Conservation (phyloP, 2,113 vertebrate species). For the Tachuris rubrigastra region DNA sequence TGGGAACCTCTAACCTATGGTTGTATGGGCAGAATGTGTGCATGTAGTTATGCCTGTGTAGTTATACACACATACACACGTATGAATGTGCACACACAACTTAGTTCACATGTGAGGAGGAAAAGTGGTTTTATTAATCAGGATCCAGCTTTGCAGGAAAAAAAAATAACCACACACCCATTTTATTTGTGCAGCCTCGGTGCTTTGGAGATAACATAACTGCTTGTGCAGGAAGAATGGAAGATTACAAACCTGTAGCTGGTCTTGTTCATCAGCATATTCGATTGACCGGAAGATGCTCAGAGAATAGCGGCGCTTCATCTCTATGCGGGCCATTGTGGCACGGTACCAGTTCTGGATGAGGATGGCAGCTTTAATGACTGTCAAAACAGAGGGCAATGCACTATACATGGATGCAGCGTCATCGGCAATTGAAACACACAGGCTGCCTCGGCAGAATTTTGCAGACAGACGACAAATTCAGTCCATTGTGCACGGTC, state of each 20-base stretch:
- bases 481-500: background rate
- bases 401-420: background rate
- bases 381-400: constrained; percentile 67
- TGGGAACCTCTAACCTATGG: background rate
- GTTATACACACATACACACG: background rate
- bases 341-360: constrained; percentile 96
- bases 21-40: background rate
- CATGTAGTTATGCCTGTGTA: background rate
- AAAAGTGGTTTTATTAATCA: background rate
- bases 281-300: constrained; percentile 94
- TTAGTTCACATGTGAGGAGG: background rate
- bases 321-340: constrained; percentile 84
- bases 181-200: background rate
- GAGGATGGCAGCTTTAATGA: constrained; percentile 84
- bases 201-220: background rate
- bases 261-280: constrained; percentile 93
- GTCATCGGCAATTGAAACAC: background rate
- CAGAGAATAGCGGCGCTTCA: constrained; percentile 86
- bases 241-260: constrained; percentile 85
- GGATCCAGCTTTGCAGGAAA: background rate
- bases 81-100: background rate
- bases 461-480: background rate
- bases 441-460: background rate
- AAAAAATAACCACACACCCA: background rate
- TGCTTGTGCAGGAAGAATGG: background rate